phyloP scores from a whole-genome alignment of 2,888 invertebrate species.

The Lithophane leautieri region DNA sequence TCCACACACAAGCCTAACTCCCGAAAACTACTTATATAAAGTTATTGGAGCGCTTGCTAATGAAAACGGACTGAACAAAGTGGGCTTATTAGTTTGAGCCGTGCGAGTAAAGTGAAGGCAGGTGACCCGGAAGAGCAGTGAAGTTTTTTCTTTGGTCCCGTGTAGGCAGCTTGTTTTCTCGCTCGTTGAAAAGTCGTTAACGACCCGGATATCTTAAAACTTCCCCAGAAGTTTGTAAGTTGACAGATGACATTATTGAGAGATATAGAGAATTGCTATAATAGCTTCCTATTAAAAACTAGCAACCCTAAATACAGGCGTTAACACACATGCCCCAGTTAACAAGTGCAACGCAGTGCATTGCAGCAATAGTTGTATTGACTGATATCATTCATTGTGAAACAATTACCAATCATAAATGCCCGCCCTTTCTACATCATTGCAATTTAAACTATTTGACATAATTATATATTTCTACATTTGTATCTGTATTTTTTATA shows the following conservation, averaged over 20 bases:
- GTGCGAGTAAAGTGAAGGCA: conserved; percentile 4
- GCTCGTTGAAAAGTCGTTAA: neutral
- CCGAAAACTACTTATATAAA: conserved; percentile 15
- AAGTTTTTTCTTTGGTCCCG: neutral
- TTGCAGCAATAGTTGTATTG: conserved; percentile 45
- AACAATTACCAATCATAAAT: conserved; percentile 39
- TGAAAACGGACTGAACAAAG: conserved; percentile 18
- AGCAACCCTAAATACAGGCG: conserved; percentile 13
- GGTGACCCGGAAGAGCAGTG: conserved; percentile 21
- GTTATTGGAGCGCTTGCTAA: conserved; percentile 21
- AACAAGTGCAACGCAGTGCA: conserved; percentile 49
- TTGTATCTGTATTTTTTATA: too few species aligned
- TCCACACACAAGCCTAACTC: neutral
- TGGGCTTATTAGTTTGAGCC: conserved; percentile 28
- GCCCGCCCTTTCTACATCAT: conserved; percentile 3
- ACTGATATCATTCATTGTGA: conserved; percentile 37
- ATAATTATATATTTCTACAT: too few species aligned
- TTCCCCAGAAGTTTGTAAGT: too few species aligned
- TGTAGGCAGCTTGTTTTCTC: neutral
- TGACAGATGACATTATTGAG: too few species aligned
- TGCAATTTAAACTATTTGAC: conserved; percentile 21
- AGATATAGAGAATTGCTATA: too few species aligned
- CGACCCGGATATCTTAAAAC: neutral
- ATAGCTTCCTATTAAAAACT: neutral
- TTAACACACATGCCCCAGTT: conserved; percentile 39